Evolutionary conservation across 2,888 invertebrate species (phyloP).

Genomic region (Ormyrus labotus): DNA sequence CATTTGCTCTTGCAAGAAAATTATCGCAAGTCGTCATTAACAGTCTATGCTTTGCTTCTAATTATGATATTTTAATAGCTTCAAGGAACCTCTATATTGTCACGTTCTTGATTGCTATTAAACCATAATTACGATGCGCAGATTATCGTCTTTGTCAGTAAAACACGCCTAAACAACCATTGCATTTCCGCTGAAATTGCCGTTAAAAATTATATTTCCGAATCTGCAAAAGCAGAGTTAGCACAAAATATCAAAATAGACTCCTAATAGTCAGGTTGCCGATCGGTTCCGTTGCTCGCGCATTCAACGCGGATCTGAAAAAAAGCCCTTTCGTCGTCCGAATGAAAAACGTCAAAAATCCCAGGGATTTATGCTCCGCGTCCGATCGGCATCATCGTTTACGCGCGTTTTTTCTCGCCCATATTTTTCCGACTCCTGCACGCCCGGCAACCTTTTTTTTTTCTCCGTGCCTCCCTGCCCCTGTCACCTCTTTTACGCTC

Average conservation of each 20-base stretch:
- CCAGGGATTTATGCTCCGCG: conserved; percentile 28
- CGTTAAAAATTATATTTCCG: too few relatives aligned
- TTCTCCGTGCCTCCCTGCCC: background rate
- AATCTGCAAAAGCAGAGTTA: background rate
- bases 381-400: conserved; percentile 19
- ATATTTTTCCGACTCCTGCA: background rate
- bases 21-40: too few relatives aligned
- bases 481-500: background rate
- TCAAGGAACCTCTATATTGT: too few relatives aligned
- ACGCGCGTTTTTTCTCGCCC: conserved; percentile 12
- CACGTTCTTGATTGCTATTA: too few relatives aligned
- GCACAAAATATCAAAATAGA: background rate
- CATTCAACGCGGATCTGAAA: background rate
- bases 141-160: too few relatives aligned
- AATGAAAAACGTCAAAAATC: conserved; percentile 29
- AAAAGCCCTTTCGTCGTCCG: conserved; percentile 1
- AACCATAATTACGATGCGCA: too few relatives aligned
- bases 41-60: too few relatives aligned
- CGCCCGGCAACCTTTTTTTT: background rate
- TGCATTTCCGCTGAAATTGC: too few relatives aligned
- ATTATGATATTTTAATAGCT: too few relatives aligned
- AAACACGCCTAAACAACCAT: too few relatives aligned
- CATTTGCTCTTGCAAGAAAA: too few relatives aligned
- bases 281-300: background rate
- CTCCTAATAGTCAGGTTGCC: background rate